These are phyloP conservation scores for Crambe crambe DNA, from an alignment of 37 sponge, comb jelly and placozoan genomes.

Conservation along the genomic window DNA sequence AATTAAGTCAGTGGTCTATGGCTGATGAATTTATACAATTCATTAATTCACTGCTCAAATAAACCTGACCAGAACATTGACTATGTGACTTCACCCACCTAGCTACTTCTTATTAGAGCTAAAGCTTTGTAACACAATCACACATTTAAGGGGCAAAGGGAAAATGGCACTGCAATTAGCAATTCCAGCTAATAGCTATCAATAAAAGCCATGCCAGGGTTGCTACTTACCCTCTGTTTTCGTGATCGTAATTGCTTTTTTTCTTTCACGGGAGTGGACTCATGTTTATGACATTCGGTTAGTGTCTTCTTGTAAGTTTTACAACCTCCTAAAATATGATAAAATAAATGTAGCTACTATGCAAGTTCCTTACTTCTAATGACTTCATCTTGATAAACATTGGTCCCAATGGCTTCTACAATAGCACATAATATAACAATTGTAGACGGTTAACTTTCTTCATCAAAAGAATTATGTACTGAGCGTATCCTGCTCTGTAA, in stretches of 20 bases:
- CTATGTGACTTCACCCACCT: no score
- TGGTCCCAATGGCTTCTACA: background rate
- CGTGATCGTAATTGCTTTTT: background rate
- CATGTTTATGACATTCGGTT: background rate
- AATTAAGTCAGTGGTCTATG: no score
- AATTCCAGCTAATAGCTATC: no score
- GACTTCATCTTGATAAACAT: background rate
- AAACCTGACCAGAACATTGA: no score
- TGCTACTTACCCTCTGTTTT: background rate
- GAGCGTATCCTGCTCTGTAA: background rate
- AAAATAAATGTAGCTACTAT: background rate
- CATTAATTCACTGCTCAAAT: no score
- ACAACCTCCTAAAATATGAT: background rate
- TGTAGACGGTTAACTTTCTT: background rate
- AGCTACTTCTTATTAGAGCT: no score
- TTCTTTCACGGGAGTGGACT: background rate
- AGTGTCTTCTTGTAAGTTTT: constrained; percentile 3
- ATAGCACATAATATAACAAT: background rate
- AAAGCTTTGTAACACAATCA: no score
- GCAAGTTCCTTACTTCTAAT: background rate
- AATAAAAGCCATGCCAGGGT: no score
- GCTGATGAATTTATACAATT: no score
- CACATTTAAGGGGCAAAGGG: no score
- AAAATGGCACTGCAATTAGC: background rate
- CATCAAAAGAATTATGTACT: background rate